Conservation (phyloP, 2,888 invertebrate species). For the Diogma glabrata region DNA sequence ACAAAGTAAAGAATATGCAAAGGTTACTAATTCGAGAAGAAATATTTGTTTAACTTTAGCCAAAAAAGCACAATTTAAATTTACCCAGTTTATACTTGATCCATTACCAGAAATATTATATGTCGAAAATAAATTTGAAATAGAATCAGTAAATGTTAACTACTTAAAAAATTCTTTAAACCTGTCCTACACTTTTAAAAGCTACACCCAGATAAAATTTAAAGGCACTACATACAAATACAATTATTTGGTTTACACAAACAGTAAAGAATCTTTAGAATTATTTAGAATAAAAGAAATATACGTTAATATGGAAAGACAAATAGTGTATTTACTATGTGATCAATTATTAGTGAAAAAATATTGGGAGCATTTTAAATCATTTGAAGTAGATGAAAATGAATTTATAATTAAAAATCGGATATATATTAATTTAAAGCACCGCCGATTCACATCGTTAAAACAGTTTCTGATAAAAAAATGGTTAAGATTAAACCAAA, state of each 20-base stretch:
- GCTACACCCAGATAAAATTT: neutral
- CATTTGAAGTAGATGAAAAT: slow-evolving; percentile 2
- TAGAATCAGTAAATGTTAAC: neutral
- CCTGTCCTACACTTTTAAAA: no score
- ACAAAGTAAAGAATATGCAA: slow-evolving; percentile 11
- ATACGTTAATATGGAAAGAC: neutral
- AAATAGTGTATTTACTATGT: neutral
- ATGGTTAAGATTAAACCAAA: no score
- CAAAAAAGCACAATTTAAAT: neutral
- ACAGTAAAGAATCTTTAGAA: neutral
- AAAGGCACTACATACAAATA: slow-evolving; percentile 1
- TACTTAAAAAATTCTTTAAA: no score
- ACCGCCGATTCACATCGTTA: no score
- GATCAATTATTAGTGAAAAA: neutral
- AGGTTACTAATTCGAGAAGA: slow-evolving; percentile 9
- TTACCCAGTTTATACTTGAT: neutral
- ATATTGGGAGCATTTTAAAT: neutral
- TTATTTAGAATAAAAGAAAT: slow-evolving; percentile 5
- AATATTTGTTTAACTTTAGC: slow-evolving; percentile 7
- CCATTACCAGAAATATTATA: neutral
- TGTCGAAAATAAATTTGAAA: neutral
- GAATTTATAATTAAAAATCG: no score
- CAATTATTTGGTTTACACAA: neutral
- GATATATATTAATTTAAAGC: no score
- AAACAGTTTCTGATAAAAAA: no score